These are phyloP conservation scores for Oryzias curvinotus DNA, from an alignment of 2,113 vertebrate genomes.

Conservation along the genomic window DNA sequence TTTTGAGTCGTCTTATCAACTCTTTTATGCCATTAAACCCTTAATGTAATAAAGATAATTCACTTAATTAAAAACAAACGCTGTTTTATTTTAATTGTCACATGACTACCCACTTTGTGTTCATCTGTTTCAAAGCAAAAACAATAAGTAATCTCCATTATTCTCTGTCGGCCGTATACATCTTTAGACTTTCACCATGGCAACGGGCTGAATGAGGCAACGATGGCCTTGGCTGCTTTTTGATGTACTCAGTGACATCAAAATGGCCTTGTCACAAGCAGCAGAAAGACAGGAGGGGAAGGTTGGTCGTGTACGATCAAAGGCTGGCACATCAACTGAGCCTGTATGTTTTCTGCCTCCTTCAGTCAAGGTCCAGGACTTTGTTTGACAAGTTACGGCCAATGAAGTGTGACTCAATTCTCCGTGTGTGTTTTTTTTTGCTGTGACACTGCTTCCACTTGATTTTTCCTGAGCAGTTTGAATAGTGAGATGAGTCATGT, in stretches of 20 bases:
- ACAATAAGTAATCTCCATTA: slow-evolving; percentile 14
- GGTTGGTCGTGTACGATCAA: slow-evolving; percentile 31
- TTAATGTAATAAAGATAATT: too few species aligned
- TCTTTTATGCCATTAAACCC: too few species aligned
- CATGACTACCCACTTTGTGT: background rate
- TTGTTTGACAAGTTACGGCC: slow-evolving; percentile 26
- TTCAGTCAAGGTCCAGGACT: slow-evolving; percentile 4
- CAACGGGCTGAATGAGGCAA: slow-evolving; percentile 48
- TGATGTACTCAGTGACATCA: slow-evolving; percentile 33
- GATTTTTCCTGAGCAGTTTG: slow-evolving; percentile 13
- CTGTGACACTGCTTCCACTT: slow-evolving; percentile 21
- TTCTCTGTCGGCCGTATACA: slow-evolving; percentile 32
- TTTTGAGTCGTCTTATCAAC: too few species aligned
- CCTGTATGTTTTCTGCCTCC: slow-evolving; percentile 3
- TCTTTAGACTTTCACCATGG: slow-evolving; percentile 67
- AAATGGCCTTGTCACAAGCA: slow-evolving; percentile 44
- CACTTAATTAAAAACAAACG: too few species aligned
- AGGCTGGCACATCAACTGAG: background rate
- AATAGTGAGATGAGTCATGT: slow-evolving; percentile 13
- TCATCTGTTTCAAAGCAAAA: slow-evolving; percentile 1
- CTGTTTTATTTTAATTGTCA: background rate
- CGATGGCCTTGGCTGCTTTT: slow-evolving; percentile 52
- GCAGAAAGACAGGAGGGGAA: background rate
- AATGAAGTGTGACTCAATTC: slow-evolving; percentile 1
- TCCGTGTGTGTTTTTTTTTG: background rate